A percentile compares a stretch with the other conserved stretches of the same genome.
Evolutionary conservation across 1,140 invertebrate species (phyloP).

Genomic region (Pygmarrhopalites habei): DNA sequence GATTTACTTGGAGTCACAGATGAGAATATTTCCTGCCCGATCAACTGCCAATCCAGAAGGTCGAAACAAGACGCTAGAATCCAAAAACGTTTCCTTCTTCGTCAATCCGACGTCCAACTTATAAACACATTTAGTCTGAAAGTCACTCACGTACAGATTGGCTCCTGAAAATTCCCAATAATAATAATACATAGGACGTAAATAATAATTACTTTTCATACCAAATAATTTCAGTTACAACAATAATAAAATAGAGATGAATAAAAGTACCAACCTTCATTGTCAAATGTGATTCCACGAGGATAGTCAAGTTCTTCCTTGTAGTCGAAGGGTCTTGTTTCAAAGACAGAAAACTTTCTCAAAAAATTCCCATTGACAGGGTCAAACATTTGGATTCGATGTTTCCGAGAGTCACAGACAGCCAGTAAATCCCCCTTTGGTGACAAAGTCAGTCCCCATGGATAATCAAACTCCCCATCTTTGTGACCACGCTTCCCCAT

Average conservation of each 20-base stretch:
- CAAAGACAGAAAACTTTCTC: conserved; percentile 18
- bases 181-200: too few relatives aligned
- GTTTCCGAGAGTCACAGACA: conserved; percentile 56
- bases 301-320: conserved; percentile 79
- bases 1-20: conserved; percentile 86
- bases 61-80: conserved; percentile 65
- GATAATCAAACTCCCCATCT: conserved; percentile 87
- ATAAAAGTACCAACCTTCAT: conserved; percentile 58
- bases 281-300: conserved; percentile 52
- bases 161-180: not conserved
- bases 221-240: too few relatives aligned
- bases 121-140: conserved; percentile 85
- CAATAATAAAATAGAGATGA: conserved; percentile 46
- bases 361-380: conserved; percentile 2
- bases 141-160: conserved; percentile 76
- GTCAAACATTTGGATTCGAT: conserved; percentile 28
- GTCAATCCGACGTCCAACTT: conserved; percentile 53
- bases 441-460: conserved; percentile 90
- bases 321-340: conserved; percentile 21
- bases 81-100: not conserved
- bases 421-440: conserved; percentile 67
- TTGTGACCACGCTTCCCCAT: conserved; percentile 82
- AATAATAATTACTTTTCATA: too few relatives aligned
- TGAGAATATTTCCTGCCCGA: conserved; percentile 76
- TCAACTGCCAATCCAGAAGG: conserved; percentile 87